Conservation (phyloP, 2,888 invertebrate species). For the Eupeodes latifasciatus region DNA sequence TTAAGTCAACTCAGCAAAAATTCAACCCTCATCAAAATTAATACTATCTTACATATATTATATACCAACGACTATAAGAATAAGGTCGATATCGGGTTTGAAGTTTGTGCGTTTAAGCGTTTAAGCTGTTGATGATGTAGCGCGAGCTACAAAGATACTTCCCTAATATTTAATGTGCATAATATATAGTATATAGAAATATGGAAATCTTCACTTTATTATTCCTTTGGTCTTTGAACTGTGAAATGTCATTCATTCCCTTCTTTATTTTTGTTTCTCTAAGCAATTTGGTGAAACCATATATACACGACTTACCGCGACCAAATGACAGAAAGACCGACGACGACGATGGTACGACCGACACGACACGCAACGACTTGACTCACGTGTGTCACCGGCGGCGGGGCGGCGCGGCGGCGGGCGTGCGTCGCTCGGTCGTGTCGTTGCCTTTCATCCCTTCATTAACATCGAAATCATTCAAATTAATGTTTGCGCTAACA, state of each 20-base stretch:
- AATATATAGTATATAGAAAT: background rate
- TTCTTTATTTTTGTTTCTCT: background rate
- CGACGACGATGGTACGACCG: too few species aligned
- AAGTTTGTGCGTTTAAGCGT: background rate
- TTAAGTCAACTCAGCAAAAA: conserved; percentile 27
- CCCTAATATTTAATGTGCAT: background rate
- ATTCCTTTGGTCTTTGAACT: conserved; percentile 41
- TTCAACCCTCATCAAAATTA: conserved; percentile 51
- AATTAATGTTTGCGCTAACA: conserved; percentile 66
- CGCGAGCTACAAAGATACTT: conserved; percentile 6
- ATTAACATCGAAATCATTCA: conserved; percentile 60
- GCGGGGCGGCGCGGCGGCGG: background rate
- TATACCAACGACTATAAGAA: too few species aligned
- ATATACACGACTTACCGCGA: too few species aligned
- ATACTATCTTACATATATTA: too few species aligned
- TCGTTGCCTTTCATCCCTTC: conserved; percentile 5
- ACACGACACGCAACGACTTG: background rate
- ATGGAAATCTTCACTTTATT: conserved; percentile 28
- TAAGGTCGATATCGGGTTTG: background rate
- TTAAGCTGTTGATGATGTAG: background rate
- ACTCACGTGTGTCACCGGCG: background rate
- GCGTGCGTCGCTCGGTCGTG: background rate
- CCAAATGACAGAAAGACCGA: too few species aligned
- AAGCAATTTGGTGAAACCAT: background rate
- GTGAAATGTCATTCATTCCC: conserved; percentile 33